Base-by-base conservation (phyloP, 2,888 invertebrate species). In the Lasioglossum malachurum region DNA sequence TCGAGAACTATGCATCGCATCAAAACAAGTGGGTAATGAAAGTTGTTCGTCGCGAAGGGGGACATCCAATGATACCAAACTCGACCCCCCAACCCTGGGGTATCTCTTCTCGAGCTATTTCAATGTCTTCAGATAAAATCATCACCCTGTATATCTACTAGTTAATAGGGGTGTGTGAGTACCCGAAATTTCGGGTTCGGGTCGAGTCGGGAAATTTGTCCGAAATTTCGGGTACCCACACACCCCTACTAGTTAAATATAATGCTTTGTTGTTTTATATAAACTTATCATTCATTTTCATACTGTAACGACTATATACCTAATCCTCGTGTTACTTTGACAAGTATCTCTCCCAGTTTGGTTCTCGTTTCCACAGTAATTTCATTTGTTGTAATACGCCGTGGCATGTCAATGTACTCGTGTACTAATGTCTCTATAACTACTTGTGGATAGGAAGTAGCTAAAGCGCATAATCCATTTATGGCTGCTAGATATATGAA, bases 401-500 rank as follows among this genome's bases (percentile, higher is more conserved):
- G 88, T 75, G 90, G 93, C 92, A 85, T 93, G 46, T 96, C 94
- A 19, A 96, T 95, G 94, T 97, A 98, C 95, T 98, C 97, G 80
- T 96, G 96, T 76, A 97, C 97, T 44, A 98, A 95, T 38, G 96
- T 94, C 87, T 97, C 96, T 57, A 98, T 94, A 0, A 98, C 97
- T 91, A 97, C 96, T 91, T 97, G 97, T 1, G 98, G 97, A 94
- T 96, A 97, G 78, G 96, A 95, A 53, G 96, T 96, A 19, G 97
- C 97, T 88, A 98, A 95, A 2, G 97, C 96, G 14, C 97, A 97
- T 75, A 98, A 95, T 1, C 98, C 98, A 93, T 97, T 97, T 31
- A 98, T 97, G 3, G 98, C 97, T 83, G 97, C 96, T 86, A 98
- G 95, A 94, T 98, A 98, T 82, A 98, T 96, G 94, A 98, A 98